A percentile compares a stretch with the other conserved stretches of the same genome.
phyloP scores from a whole-genome alignment of 1,140 invertebrate genomes.

The Aphaenogaster ashmeadi region DNA sequence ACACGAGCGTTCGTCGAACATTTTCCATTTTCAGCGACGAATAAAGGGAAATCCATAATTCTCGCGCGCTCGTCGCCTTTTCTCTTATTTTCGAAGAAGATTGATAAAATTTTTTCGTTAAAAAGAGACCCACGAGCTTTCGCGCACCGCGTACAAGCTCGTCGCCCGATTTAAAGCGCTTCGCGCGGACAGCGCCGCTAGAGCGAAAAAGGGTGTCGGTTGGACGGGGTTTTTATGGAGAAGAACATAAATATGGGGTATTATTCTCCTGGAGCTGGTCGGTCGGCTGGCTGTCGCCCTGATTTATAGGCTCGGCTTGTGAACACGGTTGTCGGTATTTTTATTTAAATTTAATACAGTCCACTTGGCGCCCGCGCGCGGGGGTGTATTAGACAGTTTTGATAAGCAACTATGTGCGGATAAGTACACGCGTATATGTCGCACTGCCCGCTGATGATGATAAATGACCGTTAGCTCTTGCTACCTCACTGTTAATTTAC shows the following conservation, averaged over 20 bases:
- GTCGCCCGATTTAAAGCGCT: constrained; percentile 58
- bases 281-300: constrained; percentile 82
- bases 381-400: constrained; percentile 83
- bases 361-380: constrained; percentile 77
- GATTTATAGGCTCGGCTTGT: constrained; percentile 86
- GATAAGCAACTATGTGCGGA: constrained; percentile 75
- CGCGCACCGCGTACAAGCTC: constrained; percentile 11
- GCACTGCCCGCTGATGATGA: constrained; percentile 71
- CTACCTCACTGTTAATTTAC: constrained; percentile 65
- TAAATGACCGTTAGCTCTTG: constrained; percentile 67
- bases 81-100: constrained; percentile 25
- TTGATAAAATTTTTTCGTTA: constrained; percentile 45
- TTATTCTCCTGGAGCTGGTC: constrained; percentile 84
- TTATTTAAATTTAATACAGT: constrained; percentile 88
- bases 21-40: constrained; percentile 17
- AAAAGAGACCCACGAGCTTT: constrained; percentile 37
- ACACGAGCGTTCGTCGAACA: neutral
- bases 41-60: constrained; percentile 50
- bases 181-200: constrained; percentile 53
- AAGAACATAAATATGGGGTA: constrained; percentile 86
- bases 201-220: constrained; percentile 73
- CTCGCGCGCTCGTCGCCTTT: neutral
- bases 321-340: constrained; percentile 86
- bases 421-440: constrained; percentile 67
- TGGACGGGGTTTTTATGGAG: constrained; percentile 81